Base-by-base conservation (phyloP, 2,113 vertebrate genomes). In the Muscicapa adusta region DNA sequence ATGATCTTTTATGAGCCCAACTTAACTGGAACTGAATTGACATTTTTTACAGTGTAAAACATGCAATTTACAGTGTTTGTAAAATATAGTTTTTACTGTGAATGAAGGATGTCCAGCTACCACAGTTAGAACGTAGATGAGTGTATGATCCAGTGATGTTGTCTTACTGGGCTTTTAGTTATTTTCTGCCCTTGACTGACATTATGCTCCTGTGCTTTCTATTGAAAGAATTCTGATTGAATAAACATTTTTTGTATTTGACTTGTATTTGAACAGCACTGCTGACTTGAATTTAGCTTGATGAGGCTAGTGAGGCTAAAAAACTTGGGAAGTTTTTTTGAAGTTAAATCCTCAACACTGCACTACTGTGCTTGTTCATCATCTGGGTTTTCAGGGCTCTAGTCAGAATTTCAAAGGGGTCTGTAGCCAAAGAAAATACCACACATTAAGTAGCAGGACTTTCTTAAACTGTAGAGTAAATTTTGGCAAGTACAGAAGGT, bases 371-470 rank as follows among this genome's bases (percentile, higher is more conserved):
- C 62, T 91, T 93, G 67, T 85, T 97, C 85, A 72, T 91, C 89
- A 73, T 88, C 77, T 83, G 63, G 43, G 40, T 92, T 96, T 94
- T 96, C 79, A 87, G 79, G 94, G 73, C 79, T 75, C 73, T 61
- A 70, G 68, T 91, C 62, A 72, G 87, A 94, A 95, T 96, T 91
- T 96, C 72, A 89, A 87, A 96, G 67, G 87, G 66, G 87, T 94
- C 74, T 79, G 88, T 53, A 54, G 92, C 95, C 85, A 96, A 97
- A 97, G 74, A 94, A 96, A 97, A 95, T 81, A 95, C 42, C 61
- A 94, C 88, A 67, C 63, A 1, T 90, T 87, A 92, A 96, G 87
- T 94, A 96, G 91, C 74, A 89, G 88, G 36, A 58, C 70, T 90
- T 95, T 85, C 82, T 94, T 96, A 96, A 96, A 80, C 38, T 89